A percentile compares a stretch with the other conserved stretches of the same genome.
These are phyloP conservation scores for Leptinotarsa haldemani DNA, from an alignment of 2,888 invertebrate genomes.

Conservation along the genomic window DNA sequence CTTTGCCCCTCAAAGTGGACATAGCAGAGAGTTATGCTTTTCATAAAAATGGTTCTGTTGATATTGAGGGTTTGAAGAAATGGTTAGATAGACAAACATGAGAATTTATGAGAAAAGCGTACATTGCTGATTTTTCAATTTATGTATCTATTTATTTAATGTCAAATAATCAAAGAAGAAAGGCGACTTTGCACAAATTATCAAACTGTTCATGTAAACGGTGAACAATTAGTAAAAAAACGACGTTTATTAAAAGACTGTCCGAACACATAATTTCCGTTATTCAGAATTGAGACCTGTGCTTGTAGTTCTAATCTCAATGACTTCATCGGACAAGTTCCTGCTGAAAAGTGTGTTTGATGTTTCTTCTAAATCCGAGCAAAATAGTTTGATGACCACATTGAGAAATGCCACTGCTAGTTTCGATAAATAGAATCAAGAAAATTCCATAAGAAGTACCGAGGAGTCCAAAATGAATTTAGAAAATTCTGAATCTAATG, in stretches of 20 bases:
- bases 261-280: conserved; percentile 12
- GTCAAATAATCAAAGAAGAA: not conserved
- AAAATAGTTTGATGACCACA: conserved; percentile 18
- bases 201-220: not conserved
- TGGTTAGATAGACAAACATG: conserved; percentile 68
- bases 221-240: not conserved
- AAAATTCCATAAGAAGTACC: conserved; percentile 19
- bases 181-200: not conserved
- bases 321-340: not conserved
- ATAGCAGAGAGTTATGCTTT: conserved; percentile 75
- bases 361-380: conserved; percentile 3
- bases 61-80: conserved; percentile 74
- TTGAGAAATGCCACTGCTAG: conserved; percentile 19
- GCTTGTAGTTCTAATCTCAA: conserved; percentile 13
- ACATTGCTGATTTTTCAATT: too few relatives aligned
- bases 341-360: conserved; percentile 17
- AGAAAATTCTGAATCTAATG: too few relatives aligned
- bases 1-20: conserved; percentile 75
- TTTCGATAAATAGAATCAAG: not conserved
- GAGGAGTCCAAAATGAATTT: conserved; percentile 18
- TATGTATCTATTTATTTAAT: too few relatives aligned
- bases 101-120: not conserved
- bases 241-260: conserved; percentile 1
- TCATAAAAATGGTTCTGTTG: conserved; percentile 71
- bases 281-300: not conserved